Evolutionary conservation across 2,797 vertebrate species (phyloP), one percentile per base, ranked within the genome.

Genomic region (Argyrosomus regius): DNA sequence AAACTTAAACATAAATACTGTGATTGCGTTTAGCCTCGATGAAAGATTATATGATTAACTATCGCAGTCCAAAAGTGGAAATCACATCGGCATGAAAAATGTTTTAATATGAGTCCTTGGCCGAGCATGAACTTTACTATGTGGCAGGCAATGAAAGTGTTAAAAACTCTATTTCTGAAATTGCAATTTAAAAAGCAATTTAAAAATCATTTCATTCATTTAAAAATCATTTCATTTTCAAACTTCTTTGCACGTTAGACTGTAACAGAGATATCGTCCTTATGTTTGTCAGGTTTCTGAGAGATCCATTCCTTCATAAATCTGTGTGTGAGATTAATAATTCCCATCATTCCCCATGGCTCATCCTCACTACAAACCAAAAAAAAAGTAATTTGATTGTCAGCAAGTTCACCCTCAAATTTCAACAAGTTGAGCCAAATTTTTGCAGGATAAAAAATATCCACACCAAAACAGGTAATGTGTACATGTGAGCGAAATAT

Each of bases 21-120:
- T 28, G 46, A 59, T 74, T 53, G 60, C 24, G n/a, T 77, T 79
- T 41, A 77, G 39, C 72, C 61, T 81, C 72, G 53, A 72, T 65
- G 57, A 9, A 72, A 60, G 39, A 53, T 69, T 56, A 52, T 54
- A 57, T 17, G 26, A 61, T 70, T 56, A 70, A 54, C 20, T 31
- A 57, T 75, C 45, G 8, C 35, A 8, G 35, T 9, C 35, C 7
- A 43, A 53, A 52, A 53, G 22, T 39, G 28, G 11, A 39, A 53
- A 69, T 64, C 28, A 54, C 28, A 64, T 46, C 3, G 1, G 50
- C 6, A 46, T 39, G 39, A 31, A 66, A 52, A 8, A 48, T 24
- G 7, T 31, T 24, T 69, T 54, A 5, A 41, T 70, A 52, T 57
- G 2, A 69, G 57, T 67, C 17, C 39, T 39, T 28, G 22, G 16